phyloP scores from a whole-genome alignment of 1,140 invertebrate species.

The Heliothis subflexa region DNA sequence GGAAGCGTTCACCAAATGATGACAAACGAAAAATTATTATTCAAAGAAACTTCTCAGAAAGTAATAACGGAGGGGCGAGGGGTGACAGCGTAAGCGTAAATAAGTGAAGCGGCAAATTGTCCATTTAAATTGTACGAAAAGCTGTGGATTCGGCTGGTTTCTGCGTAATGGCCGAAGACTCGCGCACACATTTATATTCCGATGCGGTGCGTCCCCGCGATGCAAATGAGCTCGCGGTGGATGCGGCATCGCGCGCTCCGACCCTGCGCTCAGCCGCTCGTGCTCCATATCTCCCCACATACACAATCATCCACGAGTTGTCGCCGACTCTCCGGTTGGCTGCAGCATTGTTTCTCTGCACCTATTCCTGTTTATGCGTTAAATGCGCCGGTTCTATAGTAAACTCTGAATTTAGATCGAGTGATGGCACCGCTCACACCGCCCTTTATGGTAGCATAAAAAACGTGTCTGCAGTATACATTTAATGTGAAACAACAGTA shows the following conservation, averaged over 20 bases:
- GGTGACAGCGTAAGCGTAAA: conserved; percentile 43
- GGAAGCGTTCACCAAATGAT: conserved; percentile 42
- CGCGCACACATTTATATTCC: conserved; percentile 55
- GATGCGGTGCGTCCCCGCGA: conserved; percentile 32
- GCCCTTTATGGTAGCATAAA: conserved; percentile 10
- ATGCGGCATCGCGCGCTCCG: background rate
- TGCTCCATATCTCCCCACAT: too few relatives aligned
- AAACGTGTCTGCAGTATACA: conserved; percentile 9
- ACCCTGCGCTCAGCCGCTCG: background rate
- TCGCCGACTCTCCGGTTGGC: background rate
- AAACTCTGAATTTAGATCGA: conserved; percentile 33
- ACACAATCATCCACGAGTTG: too few relatives aligned
- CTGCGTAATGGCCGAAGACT: conserved; percentile 45
- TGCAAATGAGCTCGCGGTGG: background rate
- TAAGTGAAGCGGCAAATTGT: conserved; percentile 62
- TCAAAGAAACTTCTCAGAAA: conserved; percentile 36
- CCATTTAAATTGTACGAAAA: conserved; percentile 62
- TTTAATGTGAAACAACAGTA: conserved; percentile 5
- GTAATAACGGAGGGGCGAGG: conserved; percentile 36
- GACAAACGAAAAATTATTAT: conserved; percentile 49
- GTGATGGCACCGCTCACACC: background rate
- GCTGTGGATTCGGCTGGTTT: conserved; percentile 51
- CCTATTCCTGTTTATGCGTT: background rate
- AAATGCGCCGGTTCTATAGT: background rate
- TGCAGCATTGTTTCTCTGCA: background rate